Base-by-base conservation (phyloP, 2,797 vertebrate species). In the Pampus argenteus region DNA sequence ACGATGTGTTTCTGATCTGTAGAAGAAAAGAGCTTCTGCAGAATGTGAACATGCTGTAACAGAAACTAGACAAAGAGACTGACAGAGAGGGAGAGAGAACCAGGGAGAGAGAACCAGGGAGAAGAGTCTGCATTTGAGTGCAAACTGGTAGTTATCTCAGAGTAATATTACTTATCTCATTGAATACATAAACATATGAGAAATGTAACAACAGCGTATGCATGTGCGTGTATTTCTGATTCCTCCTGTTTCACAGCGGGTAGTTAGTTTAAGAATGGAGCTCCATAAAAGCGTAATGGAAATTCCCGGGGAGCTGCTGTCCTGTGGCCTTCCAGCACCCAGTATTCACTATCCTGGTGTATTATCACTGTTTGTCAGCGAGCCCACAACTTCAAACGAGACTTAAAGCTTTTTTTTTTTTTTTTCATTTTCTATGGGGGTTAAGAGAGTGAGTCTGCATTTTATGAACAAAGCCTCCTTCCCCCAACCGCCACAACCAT, bases 281-380 rank as follows among this genome's bases (percentile, higher is more conserved):
- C 67, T 51, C 59, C 48, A 88, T 87, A 84, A 89, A 90, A 89
- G 77, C 76, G 59, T 83, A 85, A 81, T 87, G 74, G 82, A 89
- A 82, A 88, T 86, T 89, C 82, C 81, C 71, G 64, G 70, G 59
- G 66, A 81, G 83, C 76, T 70, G 74, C 81, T 79, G 85, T 90
- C 78, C 79, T 83, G 69, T 87, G 88, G 86, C 82, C 81, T 78
- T 76, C 71, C 62, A 78, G 67, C 73, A 64, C 79, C 67, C 78
- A 63, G 71, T 71, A 61, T 66, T 72, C 82, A 45, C 79, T 78
- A 79, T 85, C 83, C 85, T 71, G 71, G 68, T 22, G 25, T 72
- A 84, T 90, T 87, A 88, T 89, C 82, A 60, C 73, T 86, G 79
- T 89, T 92, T 85, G 86, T 90, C 81, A 89, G 81, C n/a, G 17